Percentiles rank a stretch among this genome's conserved stretches.
phyloP scores from a whole-genome alignment of 2,888 invertebrate species.

The Mantis religiosa region DNA sequence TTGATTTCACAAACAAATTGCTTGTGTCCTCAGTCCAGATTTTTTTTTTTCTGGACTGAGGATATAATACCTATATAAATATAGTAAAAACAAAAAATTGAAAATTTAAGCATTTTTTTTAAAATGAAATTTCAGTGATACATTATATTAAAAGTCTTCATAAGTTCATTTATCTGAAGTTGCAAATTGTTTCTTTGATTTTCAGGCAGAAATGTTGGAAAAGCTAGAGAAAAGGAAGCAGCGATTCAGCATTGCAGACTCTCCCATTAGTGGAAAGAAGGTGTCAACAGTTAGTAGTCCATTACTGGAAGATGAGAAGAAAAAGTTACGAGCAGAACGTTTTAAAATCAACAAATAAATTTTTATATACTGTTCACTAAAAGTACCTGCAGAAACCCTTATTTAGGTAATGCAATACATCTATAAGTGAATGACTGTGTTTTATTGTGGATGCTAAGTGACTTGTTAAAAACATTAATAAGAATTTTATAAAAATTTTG shows the following conservation, averaged over 20 bases:
- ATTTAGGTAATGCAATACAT: neutral
- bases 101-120: no score
- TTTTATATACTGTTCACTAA: neutral
- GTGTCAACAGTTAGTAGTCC: neutral
- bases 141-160: no score
- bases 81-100: no score
- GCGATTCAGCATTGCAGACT: constrained; percentile 40
- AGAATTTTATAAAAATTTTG: neutral
- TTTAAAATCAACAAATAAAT: constrained; percentile 30
- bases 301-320: constrained; percentile 33
- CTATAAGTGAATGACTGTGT: neutral
- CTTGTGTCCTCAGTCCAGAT: no score
- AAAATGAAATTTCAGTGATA: no score
- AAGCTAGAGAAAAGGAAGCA: constrained; percentile 44
- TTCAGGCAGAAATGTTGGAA: constrained; percentile 36
- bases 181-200: neutral
- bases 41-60: no score
- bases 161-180: neutral
- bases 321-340: constrained; percentile 35
- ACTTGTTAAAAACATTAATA: neutral
- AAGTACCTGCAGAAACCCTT: neutral
- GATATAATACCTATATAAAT: no score
- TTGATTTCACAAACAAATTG: no score
- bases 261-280: constrained; percentile 5
- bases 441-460: neutral